Percentiles rank a stretch among this genome's conserved stretches.
Conservation (phyloP, 2,888 invertebrate genomes). For the Trachelus tabidus region DNA sequence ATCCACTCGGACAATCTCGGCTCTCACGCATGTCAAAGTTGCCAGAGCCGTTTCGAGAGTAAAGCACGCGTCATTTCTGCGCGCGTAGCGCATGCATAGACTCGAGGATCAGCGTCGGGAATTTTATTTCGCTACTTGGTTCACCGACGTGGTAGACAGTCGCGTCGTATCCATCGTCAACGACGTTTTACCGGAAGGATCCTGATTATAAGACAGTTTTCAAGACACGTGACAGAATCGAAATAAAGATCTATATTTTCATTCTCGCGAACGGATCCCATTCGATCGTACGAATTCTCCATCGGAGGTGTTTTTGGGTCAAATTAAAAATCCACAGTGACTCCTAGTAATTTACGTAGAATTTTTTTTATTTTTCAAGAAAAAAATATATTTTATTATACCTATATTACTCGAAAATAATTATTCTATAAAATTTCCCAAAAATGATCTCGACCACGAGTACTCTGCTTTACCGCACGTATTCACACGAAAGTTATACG, state of each 20-base stretch:
- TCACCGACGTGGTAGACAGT: constrained; percentile 38
- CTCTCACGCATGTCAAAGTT: background rate
- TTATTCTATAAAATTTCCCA: background rate
- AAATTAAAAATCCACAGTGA: background rate
- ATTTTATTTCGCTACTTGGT: constrained; percentile 34
- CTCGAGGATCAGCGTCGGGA: constrained; percentile 21
- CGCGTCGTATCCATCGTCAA: constrained; percentile 49
- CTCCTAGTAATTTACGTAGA: background rate
- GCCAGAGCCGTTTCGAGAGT: background rate
- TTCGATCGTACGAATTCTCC: background rate
- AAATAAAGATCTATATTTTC: background rate
- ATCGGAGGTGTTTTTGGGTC: background rate
- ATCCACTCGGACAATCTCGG: background rate
- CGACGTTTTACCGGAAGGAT: constrained; percentile 29
- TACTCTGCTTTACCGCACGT: background rate
- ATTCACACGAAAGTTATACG: background rate
- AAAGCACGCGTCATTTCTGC: background rate
- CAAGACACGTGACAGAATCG: background rate
- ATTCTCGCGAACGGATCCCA: background rate
- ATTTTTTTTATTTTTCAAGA: background rate
- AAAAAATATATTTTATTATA: background rate
- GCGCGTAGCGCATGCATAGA: constrained; percentile 33
- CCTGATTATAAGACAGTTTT: background rate
- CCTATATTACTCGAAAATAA: background rate
- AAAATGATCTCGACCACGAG: background rate